A percentile compares a stretch with the other conserved stretches of the same genome.
Evolutionary conservation across 2,888 invertebrate genomes (phyloP).

Genomic region (Philonicus albiceps): DNA sequence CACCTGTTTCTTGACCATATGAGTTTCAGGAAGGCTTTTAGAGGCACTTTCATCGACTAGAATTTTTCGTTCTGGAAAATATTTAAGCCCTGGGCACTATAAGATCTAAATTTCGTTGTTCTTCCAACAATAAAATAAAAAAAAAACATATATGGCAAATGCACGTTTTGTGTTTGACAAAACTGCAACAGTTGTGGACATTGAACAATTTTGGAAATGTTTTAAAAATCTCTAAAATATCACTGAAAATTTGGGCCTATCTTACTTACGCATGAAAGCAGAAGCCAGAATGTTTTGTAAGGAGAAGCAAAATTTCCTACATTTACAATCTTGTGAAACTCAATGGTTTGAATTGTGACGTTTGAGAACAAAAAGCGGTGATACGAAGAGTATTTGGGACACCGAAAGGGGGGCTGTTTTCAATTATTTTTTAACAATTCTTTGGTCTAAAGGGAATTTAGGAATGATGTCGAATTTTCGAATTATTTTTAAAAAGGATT

Average conservation of each 20-base stretch:
- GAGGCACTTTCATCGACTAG: slow-evolving; percentile 31
- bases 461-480: background rate
- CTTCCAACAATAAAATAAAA: background rate
- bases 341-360: slow-evolving; percentile 4
- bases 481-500: background rate
- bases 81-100: background rate
- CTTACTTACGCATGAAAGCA: background rate
- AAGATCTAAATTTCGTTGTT: background rate
- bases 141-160: background rate
- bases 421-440: slow-evolving; percentile 9
- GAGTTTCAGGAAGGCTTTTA: background rate
- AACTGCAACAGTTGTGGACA: background rate
- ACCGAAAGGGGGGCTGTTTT: background rate
- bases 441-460: slow-evolving; percentile 38
- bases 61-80: background rate
- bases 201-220: background rate
- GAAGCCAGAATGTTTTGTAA: background rate
- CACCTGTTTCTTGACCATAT: background rate
- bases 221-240: background rate
- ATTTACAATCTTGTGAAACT: background rate
- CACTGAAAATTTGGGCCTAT: background rate
- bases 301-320: background rate
- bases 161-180: background rate
- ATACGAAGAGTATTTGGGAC: background rate
- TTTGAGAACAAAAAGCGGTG: slow-evolving; percentile 7